Conservation (phyloP, 2,888 invertebrate genomes). For the Meiosimyza decipiens region DNA sequence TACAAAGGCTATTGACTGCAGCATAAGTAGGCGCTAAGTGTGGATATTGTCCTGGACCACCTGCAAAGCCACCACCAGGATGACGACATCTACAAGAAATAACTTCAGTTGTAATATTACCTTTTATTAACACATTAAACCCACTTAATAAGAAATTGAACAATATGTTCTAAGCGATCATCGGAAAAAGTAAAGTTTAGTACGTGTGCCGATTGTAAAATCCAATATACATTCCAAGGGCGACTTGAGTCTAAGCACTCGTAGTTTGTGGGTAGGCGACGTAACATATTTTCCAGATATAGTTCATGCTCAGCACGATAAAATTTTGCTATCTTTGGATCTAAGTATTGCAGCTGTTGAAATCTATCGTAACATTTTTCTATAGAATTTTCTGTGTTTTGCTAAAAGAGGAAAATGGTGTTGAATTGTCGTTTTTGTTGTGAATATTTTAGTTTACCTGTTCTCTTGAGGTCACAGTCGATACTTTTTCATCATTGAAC, state of each 20-base stretch:
- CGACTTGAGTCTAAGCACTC: slow-evolving; percentile 93
- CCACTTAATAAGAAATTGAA: slow-evolving; percentile 72
- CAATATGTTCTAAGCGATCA: slow-evolving; percentile 69
- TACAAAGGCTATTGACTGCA: slow-evolving; percentile 91
- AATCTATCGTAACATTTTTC: slow-evolving; percentile 70
- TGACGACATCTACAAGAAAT: slow-evolving; percentile 55
- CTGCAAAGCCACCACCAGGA: slow-evolving; percentile 86
- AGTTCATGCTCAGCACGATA: slow-evolving; percentile 74
- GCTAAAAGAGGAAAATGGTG: slow-evolving; percentile 60
- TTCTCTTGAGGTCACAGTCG: slow-evolving; percentile 71
- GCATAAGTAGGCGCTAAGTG: slow-evolving; percentile 99
- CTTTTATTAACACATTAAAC: slow-evolving; percentile 25
- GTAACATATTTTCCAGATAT: slow-evolving; percentile 77
- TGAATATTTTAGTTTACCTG: slow-evolving; percentile 67
- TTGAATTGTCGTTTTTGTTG: slow-evolving; percentile 1
- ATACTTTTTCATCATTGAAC: slow-evolving; percentile 73
- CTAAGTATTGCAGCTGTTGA: slow-evolving; percentile 68
- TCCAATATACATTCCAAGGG: slow-evolving; percentile 98
- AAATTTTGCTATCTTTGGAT: slow-evolving; percentile 72
- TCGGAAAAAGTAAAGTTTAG: slow-evolving; percentile 74
- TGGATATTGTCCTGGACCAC: slow-evolving; percentile 91
- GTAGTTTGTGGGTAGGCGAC: slow-evolving; percentile 76
- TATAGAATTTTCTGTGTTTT: slow-evolving; percentile 71
- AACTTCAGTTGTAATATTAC: slow-evolving; percentile 12
- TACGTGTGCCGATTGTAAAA: slow-evolving; percentile 87